Base-by-base conservation (phyloP, 2,797 vertebrate species). In the Melanogrammus aeglefinus region DNA sequence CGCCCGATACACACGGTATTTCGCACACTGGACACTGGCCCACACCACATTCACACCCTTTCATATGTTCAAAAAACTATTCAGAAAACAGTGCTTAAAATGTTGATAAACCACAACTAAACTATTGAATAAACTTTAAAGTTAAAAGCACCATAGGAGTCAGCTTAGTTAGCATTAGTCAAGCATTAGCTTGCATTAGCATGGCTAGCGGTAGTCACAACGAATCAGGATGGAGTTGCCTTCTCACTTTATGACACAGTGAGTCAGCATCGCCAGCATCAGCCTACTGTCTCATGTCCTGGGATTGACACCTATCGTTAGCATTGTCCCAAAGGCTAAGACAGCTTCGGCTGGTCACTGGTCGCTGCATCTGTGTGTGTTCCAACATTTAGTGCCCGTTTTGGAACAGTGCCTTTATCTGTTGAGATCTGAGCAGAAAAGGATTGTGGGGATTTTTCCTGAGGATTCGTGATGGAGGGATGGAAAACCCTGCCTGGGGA, bases 141-240 rank as follows among this genome's bases (percentile, higher is more conserved):
- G n/a, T 69, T 69, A 4, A 12, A 69, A 69, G 63, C 63, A 69
- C 63, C 63, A 69, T 69, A 69, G n/a, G 24, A 69, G 63, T 69
- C 63, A 69, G n/a, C 63, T 6, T 69, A 63, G 21, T 63, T 24
- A 69, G 24, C 63, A 57, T 57, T 57, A 66, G n/a, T 24, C n/a
- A n/a, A 66, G n/a, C n/a, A n/a, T n/a, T n/a, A n/a, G n/a, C 21
- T 66, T 27, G 57, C 57, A 66, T 66, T 27, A 66, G 57, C 57
- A n/a, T 24, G 63, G 24, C 63, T 69, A 69, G 63, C 24, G 10
- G 63, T 69, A 69, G 24, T 24, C 24, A 13, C 63, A 27, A 69
- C 2, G 63, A n/a, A n/a, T 27, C n/a, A 69, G 7, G 63, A 69
- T 24, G 24, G 63, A 69, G 63, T 24, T 3, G 63, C 63, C n/a